These are phyloP conservation scores for Halictus rubicundus DNA, from an alignment of 1,140 invertebrate species.

Conservation along the genomic window DNA sequence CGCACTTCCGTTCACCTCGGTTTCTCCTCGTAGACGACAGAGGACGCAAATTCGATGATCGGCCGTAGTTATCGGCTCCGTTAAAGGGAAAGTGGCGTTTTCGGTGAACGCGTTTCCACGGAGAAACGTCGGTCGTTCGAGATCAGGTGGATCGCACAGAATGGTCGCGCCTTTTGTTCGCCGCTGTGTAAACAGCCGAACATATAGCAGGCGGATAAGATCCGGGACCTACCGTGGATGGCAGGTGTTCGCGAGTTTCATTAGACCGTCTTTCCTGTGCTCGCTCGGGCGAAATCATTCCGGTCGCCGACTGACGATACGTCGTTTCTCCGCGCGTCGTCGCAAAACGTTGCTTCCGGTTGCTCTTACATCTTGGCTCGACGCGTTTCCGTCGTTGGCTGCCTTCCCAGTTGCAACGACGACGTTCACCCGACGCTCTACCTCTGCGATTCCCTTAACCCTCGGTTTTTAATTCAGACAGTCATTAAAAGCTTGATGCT, in stretches of 20 bases:
- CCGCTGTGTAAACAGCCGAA: conserved; percentile 29
- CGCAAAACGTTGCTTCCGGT: conserved; percentile 22
- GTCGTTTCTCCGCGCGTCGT: conserved; percentile 26
- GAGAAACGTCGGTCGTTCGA: not conserved
- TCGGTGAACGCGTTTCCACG: not conserved
- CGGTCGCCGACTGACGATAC: conserved; percentile 8
- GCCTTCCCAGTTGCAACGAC: not conserved
- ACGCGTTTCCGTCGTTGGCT: not conserved
- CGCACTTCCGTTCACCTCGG: conserved; percentile 13
- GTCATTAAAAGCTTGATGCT: too few species aligned
- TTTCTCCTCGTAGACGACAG: conserved; percentile 33
- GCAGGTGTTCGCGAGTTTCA: conserved; percentile 61
- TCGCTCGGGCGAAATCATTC: conserved; percentile 28
- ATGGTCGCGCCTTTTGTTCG: not conserved
- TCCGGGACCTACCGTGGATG: not conserved
- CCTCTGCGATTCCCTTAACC: too few species aligned
- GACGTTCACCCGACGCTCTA: too few species aligned
- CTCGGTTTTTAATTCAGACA: too few species aligned
- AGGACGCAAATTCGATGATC: conserved; percentile 30
- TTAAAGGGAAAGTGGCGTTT: not conserved
- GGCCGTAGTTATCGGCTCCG: conserved; percentile 18
- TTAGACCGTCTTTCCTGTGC: conserved; percentile 38
- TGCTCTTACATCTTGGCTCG: not conserved
- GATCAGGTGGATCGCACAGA: conserved; percentile 22
- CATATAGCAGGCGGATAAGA: conserved; percentile 30